A percentile compares a stretch with the other conserved stretches of the same genome.
phyloP scores from a whole-genome alignment of 30 jellyfish, hydroid and myxozoan species.

The Hydra vulgaris region DNA sequence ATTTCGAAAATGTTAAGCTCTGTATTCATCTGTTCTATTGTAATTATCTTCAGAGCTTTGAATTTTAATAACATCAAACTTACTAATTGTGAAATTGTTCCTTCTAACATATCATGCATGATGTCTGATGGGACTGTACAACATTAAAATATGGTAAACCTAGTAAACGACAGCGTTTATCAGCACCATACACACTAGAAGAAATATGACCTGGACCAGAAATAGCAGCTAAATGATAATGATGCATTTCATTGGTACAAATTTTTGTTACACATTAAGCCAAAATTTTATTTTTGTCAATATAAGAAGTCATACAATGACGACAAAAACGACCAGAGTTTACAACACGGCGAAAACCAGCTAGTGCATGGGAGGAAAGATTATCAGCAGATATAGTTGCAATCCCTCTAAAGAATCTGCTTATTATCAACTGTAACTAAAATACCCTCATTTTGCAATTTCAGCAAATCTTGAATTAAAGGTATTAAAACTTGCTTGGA shows the following conservation, averaged over 20 bases:
- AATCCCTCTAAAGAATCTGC: background rate
- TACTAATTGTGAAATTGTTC: background rate
- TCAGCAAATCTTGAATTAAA: background rate
- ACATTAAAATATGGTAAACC: background rate
- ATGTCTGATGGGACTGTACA: background rate
- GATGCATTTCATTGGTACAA: background rate
- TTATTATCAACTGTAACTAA: background rate
- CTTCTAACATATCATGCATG: background rate
- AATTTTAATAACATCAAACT: background rate
- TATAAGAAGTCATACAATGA: background rate
- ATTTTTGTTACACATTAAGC: background rate
- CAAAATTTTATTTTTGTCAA: background rate
- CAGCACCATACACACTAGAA: background rate
- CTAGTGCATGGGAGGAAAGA: background rate
- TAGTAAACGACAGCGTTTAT: background rate
- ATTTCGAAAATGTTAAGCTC: background rate
- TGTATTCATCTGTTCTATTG: background rate
- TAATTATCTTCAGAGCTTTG: background rate
- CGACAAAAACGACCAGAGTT: background rate
- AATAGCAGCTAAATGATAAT: background rate
- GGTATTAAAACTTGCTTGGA: background rate
- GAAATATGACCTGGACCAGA: background rate
- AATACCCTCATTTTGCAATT: background rate
- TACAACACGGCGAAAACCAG: background rate
- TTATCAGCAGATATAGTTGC: background rate